Base-by-base conservation (phyloP, 2,888 invertebrate species). In the Mimumesa dahlbomi region DNA sequence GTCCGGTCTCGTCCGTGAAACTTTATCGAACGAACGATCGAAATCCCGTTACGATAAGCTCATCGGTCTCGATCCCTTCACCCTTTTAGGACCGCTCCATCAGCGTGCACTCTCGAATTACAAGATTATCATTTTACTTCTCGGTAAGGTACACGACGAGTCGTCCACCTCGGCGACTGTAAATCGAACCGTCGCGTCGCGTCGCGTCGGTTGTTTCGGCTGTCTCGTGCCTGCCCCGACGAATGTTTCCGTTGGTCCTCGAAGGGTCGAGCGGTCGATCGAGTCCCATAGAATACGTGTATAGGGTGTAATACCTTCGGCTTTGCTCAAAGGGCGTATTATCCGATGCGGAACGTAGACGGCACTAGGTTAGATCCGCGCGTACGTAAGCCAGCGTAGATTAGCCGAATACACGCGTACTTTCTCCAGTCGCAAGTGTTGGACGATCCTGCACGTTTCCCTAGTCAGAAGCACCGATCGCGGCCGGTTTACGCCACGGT, bases 291-390 rank as follows among this genome's bases (percentile, higher is more conserved):
- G 4, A 25, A 70, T 61, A 3, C 3, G 13, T 3, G 43, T n/a
- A 11, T 14, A 58, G 29, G 57, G 57, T 73, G 66, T 68, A 73
- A 63, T 78, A 82, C 67, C 62, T 71, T 62, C 54, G 67, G 78
- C 76, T 81, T 82, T 77, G 81, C 83, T 82, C 83, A 78, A n/a
- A 83, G 61, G 66, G 68, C 71, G 49, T 68, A 63, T 21, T 52
- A 64, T 25, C 25, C 25, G 53, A 75, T 73, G 49, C 36, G 56
- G 50, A 62, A 57, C 45, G 46, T 21, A 52, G 54, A 49, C 19
- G 21, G 11, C 18, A 16, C 48, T 46, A 38, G 6, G 45, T 57
- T 58, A 40, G 50, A 46, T 16, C 22, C 57, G 25, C 19, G 16
- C 18, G 56, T 34, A 18, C 36, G 58, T 36, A 13, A 43, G 25